Conservation (phyloP, 64 coral and sea anemone genomes). For the Actinia equina region DNA sequence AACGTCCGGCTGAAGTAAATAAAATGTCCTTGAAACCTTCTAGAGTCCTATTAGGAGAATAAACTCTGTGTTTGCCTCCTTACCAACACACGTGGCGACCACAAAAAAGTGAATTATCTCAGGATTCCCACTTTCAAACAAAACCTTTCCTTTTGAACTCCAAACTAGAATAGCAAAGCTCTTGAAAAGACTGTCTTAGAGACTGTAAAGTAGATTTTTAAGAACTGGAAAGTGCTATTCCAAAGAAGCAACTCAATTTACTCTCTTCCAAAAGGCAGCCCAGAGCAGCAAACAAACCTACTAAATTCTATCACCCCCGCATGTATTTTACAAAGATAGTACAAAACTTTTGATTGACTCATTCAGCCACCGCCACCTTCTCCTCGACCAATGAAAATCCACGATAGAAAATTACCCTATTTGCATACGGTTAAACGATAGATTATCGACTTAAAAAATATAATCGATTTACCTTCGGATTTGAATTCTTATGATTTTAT, state of each 20-base stretch:
- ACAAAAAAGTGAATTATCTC: constrained; percentile 12
- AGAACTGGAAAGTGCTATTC: not conserved
- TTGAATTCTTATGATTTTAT: not conserved
- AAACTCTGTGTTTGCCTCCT: constrained; percentile 22
- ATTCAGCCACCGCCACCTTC: constrained; percentile 2
- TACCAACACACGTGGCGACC: constrained; percentile 43
- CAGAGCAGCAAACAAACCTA: constrained; percentile 20
- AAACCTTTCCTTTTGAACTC: constrained; percentile 1
- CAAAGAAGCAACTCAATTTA: not conserved
- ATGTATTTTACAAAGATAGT: constrained; percentile 24
- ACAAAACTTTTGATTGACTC: constrained; percentile 25
- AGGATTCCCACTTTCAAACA: constrained; percentile 7
- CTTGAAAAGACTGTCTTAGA: not conserved
- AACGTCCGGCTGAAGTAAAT: not conserved
- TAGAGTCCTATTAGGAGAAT: too few species aligned
- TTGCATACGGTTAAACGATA: not conserved
- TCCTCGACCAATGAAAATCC: constrained; percentile 5
- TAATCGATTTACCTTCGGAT: not conserved
- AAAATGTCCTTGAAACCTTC: not conserved
- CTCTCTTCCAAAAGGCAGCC: constrained; percentile 27
- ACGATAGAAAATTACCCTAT: not conserved
- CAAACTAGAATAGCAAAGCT: constrained; percentile 14
- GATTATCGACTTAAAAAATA: not conserved
- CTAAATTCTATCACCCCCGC: constrained; percentile 22
- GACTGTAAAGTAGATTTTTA: not conserved